These are phyloP conservation scores for Xylocampa areola DNA, from an alignment of 2,888 invertebrate genomes.

Conservation along the genomic window DNA sequence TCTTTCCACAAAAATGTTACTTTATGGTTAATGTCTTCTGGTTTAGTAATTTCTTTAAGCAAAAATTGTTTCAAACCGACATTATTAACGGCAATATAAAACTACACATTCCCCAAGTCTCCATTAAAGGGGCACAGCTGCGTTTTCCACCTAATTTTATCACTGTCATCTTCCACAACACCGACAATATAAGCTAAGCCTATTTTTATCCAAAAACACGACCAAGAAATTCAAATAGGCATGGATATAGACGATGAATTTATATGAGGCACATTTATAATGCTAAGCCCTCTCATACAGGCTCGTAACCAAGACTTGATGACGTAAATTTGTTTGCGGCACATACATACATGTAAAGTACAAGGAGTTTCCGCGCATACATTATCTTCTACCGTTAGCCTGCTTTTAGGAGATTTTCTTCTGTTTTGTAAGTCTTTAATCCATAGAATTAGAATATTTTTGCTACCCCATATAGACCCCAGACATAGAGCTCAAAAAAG, in stretches of 20 bases:
- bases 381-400: conserved; percentile 9
- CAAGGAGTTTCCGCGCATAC: conserved; percentile 21
- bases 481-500: no score
- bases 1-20: no score
- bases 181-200: background rate
- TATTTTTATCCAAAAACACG: background rate
- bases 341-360: conserved; percentile 28
- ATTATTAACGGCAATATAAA: no score
- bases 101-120: no score
- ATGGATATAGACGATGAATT: conserved; percentile 38
- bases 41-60: no score
- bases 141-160: no score
- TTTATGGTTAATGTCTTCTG: no score
- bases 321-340: conserved; percentile 43
- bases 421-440: conserved; percentile 11
- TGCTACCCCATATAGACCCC: no score
- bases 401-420: conserved; percentile 19
- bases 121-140: no score
- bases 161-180: background rate
- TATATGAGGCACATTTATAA: conserved; percentile 46
- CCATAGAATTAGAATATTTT: conserved; percentile 4
- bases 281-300: conserved; percentile 29
- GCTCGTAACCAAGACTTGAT: conserved; percentile 45
- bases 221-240: conserved; percentile 9
- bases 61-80: no score